Evolutionary conservation across 1,140 invertebrate genomes (phyloP).

Genomic region (Macrobrachium nipponense): DNA sequence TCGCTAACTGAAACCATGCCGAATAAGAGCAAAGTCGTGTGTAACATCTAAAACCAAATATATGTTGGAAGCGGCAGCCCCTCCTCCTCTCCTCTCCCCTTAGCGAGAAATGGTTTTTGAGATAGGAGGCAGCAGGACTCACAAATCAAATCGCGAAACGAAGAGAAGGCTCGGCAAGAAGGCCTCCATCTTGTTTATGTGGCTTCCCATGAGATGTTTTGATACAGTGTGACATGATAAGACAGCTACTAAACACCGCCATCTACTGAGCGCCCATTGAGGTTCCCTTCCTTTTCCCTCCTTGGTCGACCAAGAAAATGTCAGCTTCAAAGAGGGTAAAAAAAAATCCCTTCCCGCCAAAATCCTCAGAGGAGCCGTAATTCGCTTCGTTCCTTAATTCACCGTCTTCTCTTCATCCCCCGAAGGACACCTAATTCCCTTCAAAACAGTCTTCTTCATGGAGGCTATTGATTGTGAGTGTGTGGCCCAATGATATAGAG

Average conservation of each 20-base stretch:
- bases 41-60: too few relatives aligned
- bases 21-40: not conserved
- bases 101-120: too few relatives aligned
- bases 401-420: not conserved
- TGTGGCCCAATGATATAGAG: too few relatives aligned
- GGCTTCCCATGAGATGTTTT: too few relatives aligned
- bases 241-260: not conserved
- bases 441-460: not conserved
- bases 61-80: too few relatives aligned
- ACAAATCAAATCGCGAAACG: too few relatives aligned
- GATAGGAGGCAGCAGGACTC: too few relatives aligned
- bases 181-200: too few relatives aligned
- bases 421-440: not conserved
- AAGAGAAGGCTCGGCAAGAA: too few relatives aligned
- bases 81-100: constrained; percentile 1
- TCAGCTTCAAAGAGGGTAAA: too few relatives aligned
- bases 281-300: not conserved
- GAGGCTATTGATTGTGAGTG: not conserved
- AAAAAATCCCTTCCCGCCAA: not conserved
- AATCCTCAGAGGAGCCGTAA: not conserved
- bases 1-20: not conserved
- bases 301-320: too few relatives aligned
- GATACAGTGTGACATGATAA: not conserved
- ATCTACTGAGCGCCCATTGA: too few relatives aligned
- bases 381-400: constrained; percentile 14